Evolutionary conservation across 2,888 invertebrate genomes (phyloP).

Genomic region (Pandemis cinnamomeana): DNA sequence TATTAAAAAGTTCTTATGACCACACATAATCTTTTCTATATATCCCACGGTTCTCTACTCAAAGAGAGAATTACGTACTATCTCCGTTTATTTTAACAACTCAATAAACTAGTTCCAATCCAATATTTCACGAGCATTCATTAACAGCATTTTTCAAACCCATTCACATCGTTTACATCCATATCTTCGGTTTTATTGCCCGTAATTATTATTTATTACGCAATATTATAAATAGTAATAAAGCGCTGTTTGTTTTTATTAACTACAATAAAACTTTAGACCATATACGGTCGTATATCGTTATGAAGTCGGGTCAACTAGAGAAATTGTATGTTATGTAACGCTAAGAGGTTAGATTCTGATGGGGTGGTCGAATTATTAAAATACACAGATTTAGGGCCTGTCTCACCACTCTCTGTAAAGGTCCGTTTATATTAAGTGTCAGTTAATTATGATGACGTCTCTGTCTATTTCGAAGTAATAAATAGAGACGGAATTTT

Average conservation of each 20-base stretch:
- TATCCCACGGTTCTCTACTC: too few relatives aligned
- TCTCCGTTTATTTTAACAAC: background rate
- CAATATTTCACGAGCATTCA: constrained; percentile 9
- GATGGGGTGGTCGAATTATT: too few relatives aligned
- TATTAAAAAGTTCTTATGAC: too few relatives aligned
- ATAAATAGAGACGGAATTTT: too few relatives aligned
- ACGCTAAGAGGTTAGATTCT: background rate
- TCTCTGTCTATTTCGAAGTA: too few relatives aligned
- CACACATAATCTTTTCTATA: too few relatives aligned
- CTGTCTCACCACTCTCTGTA: too few relatives aligned
- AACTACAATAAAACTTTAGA: constrained; percentile 14
- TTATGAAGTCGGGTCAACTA: background rate
- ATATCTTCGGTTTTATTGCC: constrained; percentile 8
- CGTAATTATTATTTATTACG: constrained; percentile 12
- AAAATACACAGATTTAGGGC: too few relatives aligned
- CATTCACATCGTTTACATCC: background rate
- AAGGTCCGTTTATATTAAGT: too few relatives aligned
- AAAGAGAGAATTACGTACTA: too few relatives aligned
- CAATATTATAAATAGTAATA: constrained; percentile 8
- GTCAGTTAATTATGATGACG: too few relatives aligned
- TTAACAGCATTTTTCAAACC: background rate
- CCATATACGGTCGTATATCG: constrained; percentile 6
- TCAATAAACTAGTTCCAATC: background rate
- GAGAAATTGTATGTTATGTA: background rate
- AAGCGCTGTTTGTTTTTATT: constrained; percentile 19